Conservation (phyloP, 2,888 invertebrate species). For the Hoplodrina blanda region DNA sequence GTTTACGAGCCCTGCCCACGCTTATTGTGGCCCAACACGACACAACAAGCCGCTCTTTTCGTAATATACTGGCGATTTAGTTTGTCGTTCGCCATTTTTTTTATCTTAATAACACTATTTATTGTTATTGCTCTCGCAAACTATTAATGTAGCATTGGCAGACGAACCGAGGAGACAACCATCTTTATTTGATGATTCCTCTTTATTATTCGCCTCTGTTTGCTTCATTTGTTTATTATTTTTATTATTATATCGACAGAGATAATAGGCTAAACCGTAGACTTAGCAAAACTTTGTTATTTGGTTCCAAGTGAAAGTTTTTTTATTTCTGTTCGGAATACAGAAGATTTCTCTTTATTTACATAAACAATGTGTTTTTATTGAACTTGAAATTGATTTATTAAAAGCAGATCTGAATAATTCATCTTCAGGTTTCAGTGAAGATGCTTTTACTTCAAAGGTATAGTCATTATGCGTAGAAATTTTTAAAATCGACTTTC, state of each 20-base stretch:
- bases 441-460: background rate
- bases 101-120: conserved; percentile 69
- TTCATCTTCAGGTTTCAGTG: background rate
- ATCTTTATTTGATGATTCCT: conserved; percentile 52
- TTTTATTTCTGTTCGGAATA: conserved; percentile 9
- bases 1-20: conserved; percentile 77
- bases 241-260: conserved; percentile 28
- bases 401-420: conserved; percentile 23
- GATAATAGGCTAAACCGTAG: conserved; percentile 21
- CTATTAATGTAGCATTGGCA: conserved; percentile 64
- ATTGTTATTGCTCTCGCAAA: conserved; percentile 66
- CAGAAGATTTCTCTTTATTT: conserved; percentile 2
- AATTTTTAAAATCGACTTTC: background rate
- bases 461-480: conserved; percentile 2
- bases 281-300: conserved; percentile 15
- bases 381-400: conserved; percentile 20
- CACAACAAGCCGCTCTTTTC: conserved; percentile 62
- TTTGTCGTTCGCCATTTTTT: conserved; percentile 60
- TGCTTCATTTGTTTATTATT: conserved; percentile 44
- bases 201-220: conserved; percentile 43
- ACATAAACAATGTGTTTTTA: background rate
- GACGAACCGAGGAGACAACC: conserved; percentile 51
- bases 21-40: conserved; percentile 76
- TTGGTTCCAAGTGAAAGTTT: conserved; percentile 1
- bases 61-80: conserved; percentile 63